Base-by-base conservation (phyloP, 2,113 vertebrate genomes). In the Cyprichromis sp. region DNA sequence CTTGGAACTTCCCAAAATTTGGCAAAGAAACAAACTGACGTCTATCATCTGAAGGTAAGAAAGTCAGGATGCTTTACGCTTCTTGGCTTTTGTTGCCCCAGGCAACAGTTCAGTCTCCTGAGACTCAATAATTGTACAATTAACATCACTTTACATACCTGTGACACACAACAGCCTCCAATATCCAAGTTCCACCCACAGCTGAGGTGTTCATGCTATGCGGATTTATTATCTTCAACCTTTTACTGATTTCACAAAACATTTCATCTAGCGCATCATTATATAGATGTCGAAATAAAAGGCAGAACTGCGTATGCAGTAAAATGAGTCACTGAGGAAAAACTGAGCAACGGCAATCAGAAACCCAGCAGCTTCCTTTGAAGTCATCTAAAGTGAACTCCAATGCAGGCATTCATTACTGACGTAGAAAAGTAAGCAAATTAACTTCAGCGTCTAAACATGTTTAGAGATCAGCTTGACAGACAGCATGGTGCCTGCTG, bases 391-490 rank as follows among this genome's bases (percentile, higher is more conserved):
- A 91, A 88, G 4, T 55, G 47, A 93, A 90, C 57, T 26, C 34
- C 36, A 66, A 42, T 38, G 10, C 21, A 73, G 80, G 71, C 81
- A 11, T 54, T 86, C 80, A 5, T 7, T 40, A 8, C 73, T 13
- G 86, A 73, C 2, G 26, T 82, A 52, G 73, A 14, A 90, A 91
- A 89, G 68, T 81, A 80, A 89, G 76, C 73, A 91, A 92, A 91
- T 95, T 85, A 90, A 89, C 86, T 84, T 85, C 53, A 91, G 90
- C 82, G 79, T 91, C 85, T 82, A 40, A 94, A 90, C 86, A 82
- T 73, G 82, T 93, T 86, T 54, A 86, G 84, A 26, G 78, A 86
- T 92, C 83, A 78, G 86, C 87, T 80, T 89, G 92, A 92, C 88
- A 91, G 89, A 86, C 66, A 81, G 91, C 13, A 19, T 12, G 31